These are phyloP conservation scores for Gallinago paraguaiae DNA, from an alignment of 2,113 vertebrate genomes.

Conservation along the genomic window DNA sequence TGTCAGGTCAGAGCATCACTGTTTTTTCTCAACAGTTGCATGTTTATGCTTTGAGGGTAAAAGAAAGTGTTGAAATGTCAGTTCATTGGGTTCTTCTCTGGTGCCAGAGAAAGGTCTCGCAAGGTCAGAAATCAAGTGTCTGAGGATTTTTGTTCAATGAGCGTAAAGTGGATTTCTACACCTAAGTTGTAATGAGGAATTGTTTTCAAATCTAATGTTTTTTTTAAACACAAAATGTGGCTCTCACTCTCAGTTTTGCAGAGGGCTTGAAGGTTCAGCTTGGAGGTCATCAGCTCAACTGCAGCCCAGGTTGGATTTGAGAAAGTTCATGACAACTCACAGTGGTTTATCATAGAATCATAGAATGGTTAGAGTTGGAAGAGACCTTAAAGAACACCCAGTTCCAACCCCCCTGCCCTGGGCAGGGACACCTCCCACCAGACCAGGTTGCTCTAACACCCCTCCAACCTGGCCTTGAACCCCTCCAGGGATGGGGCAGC, in stretches of 20 bases:
- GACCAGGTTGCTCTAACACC: too few species aligned
- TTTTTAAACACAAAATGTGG: not conserved
- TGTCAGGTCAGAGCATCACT: conserved; percentile 50
- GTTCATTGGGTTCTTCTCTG: not conserved
- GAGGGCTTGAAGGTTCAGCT: not conserved
- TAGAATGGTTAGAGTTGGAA: too few species aligned
- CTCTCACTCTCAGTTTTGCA: not conserved
- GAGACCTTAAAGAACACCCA: too few species aligned
- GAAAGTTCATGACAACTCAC: not conserved
- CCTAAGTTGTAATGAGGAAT: not conserved
- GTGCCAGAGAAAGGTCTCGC: not conserved
- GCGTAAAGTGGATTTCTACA: not conserved
- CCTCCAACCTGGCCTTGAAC: too few species aligned
- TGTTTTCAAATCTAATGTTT: not conserved
- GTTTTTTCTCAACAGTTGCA: conserved; percentile 1
- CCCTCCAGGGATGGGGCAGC: too few species aligned
- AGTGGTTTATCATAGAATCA: not conserved
- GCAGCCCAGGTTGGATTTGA: not conserved
- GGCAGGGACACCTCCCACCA: too few species aligned
- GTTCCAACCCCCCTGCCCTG: too few species aligned
- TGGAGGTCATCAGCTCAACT: not conserved
- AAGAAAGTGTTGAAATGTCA: conserved; percentile 23
- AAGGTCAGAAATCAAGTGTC: not conserved
- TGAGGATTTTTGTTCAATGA: not conserved
- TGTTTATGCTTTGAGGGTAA: conserved; percentile 35